These are phyloP conservation scores for Danio kyathit DNA, from an alignment of 2,797 vertebrate genomes.

Conservation along the genomic window DNA sequence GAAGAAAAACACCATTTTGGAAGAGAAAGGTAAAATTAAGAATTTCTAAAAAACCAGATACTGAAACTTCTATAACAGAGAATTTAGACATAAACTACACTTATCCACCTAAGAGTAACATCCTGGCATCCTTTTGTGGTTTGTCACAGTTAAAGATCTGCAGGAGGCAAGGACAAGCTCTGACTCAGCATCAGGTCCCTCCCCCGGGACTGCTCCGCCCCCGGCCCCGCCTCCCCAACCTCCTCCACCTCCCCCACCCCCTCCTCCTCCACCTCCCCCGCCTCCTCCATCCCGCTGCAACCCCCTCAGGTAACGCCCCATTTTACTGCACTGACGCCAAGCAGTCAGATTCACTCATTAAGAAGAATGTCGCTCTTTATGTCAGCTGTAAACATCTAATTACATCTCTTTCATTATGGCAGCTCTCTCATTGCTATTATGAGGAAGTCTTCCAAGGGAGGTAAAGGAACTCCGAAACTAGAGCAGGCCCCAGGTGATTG, in stretches of 20 bases:
- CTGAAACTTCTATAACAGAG: background rate
- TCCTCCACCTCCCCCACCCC: conserved; percentile 74
- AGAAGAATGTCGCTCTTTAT: background rate
- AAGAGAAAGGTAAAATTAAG: conserved; percentile 66
- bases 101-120: background rate
- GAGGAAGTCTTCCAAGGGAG: conserved; percentile 82
- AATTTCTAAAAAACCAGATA: background rate
- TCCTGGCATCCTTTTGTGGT: conserved; percentile 29
- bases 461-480: conserved; percentile 74
- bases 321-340: conserved; percentile 39
- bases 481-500: conserved; percentile 76
- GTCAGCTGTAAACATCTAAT: background rate
- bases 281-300: conserved; percentile 82
- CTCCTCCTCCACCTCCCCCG: conserved; percentile 77
- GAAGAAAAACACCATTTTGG: conserved; percentile 74
- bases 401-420: conserved; percentile 27
- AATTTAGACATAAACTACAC: background rate
- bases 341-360: conserved; percentile 1
- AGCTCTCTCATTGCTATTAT: conserved; percentile 86
- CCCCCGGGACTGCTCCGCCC: conserved; percentile 66
- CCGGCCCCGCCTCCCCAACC: conserved; percentile 73
- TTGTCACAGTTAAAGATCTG: conserved; percentile 73
- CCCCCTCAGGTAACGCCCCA: conserved; percentile 79
- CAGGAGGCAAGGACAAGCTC: conserved; percentile 68
- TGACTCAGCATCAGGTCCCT: conserved; percentile 63